These are phyloP conservation scores for Drosophila rellima DNA, from an alignment of 2,888 invertebrate genomes.

Conservation along the genomic window DNA sequence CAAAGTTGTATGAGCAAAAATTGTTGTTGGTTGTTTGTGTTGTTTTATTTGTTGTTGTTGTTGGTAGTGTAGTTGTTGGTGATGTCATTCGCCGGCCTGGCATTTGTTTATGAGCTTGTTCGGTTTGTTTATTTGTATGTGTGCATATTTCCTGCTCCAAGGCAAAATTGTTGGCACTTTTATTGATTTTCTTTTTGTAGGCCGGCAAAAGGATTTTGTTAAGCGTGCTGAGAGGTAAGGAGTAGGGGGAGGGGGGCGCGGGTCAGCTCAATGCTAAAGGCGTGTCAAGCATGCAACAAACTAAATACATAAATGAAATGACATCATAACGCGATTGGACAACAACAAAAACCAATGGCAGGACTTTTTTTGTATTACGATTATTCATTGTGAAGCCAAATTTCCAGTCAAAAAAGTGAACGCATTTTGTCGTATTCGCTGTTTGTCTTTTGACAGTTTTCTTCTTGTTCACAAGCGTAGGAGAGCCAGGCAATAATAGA, in stretches of 20 bases:
- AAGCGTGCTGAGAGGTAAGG: background rate
- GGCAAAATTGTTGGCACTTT: constrained; percentile 41
- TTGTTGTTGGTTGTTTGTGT: constrained; percentile 6
- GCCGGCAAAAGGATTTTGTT: constrained; percentile 46
- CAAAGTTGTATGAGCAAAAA: background rate
- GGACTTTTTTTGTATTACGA: constrained; percentile 22
- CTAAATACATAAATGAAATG: constrained; percentile 25
- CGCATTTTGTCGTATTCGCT: constrained; percentile 13
- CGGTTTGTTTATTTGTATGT: constrained; percentile 22
- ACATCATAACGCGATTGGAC: constrained; percentile 37
- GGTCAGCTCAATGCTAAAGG: constrained; percentile 8
- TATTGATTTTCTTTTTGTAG: constrained; percentile 50
- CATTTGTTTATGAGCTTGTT: constrained; percentile 48
- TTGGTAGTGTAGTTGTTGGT: constrained; percentile 32
- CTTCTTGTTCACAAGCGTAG: background rate
- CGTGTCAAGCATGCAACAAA: constrained; percentile 41
- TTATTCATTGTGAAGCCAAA: constrained; percentile 3
- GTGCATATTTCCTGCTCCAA: constrained; percentile 47
- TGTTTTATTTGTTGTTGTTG: constrained; percentile 7
- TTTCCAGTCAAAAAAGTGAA: constrained; percentile 14
- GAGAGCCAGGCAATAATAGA: constrained; percentile 1
- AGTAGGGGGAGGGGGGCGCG: background rate
- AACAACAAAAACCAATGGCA: constrained; percentile 6
- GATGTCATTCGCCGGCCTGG: constrained; percentile 52
- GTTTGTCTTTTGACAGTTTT: constrained; percentile 8